Evolutionary conservation across 2,797 vertebrate genomes (phyloP).

Genomic region (Pyrocephalus nanus): DNA sequence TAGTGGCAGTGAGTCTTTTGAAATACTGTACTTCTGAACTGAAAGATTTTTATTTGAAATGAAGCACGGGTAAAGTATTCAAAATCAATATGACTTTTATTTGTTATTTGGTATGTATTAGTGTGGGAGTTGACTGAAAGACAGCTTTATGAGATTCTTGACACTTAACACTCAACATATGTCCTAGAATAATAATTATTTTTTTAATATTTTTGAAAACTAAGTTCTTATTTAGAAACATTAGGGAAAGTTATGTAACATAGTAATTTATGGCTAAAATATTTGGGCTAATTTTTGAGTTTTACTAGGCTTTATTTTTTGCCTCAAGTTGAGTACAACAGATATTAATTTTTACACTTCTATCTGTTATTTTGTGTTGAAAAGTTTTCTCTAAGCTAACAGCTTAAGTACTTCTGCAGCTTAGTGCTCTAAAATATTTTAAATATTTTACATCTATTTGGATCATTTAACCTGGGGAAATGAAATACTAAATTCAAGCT

Average conservation of each 20-base stretch:
- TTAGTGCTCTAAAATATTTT: not conserved
- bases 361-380: not conserved
- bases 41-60: not conserved
- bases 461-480: not conserved
- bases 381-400: not conserved
- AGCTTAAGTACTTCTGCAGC: not conserved
- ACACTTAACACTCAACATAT: not conserved
- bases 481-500: not conserved
- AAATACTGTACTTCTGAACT: not conserved
- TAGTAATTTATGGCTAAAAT: not conserved
- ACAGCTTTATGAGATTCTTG: not conserved
- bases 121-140: not conserved
- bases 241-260: not conserved
- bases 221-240: not conserved
- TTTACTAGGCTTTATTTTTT: not conserved
- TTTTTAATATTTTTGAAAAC: rapidly evolving
- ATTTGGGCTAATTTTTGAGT: not conserved
- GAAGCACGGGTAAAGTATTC: not conserved
- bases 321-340: not conserved
- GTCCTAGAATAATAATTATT: not conserved
- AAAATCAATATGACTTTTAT: not conserved
- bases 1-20: not conserved
- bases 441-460: not conserved
- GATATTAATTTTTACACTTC: not conserved
- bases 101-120: not conserved